Base-by-base conservation (phyloP, 2,113 vertebrate species). In the Sinocyclocheilus grahami region DNA sequence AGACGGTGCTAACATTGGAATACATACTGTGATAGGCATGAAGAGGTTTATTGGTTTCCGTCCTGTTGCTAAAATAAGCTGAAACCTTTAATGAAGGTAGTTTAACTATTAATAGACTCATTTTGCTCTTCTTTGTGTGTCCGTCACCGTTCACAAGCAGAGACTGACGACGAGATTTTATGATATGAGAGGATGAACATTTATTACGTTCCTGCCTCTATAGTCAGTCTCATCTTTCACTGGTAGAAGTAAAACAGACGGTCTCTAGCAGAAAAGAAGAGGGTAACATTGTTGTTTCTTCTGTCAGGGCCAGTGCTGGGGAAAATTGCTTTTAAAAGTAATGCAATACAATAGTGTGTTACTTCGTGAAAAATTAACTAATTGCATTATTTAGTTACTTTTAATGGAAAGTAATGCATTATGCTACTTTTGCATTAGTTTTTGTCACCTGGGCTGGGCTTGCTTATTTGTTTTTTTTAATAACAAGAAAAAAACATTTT, bases 191-290 rank as follows among this genome's bases (percentile, higher is more conserved):
- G 79, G 58, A 62, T 78, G 48, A 84, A 85, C 24, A 77, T 82
- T 78, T 85, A 69, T 85, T 88, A 85, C 67, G 33, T 30, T 78
- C 78, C 82, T 69, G 62, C 71, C 18, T 83, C 62, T 62, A 84
- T 78, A 71, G 69, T 78, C 53, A 51, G 46, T 76, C 60, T 46
- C 46, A 37, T 55, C 22, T 46, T 46, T 62, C 16, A 33, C 80
- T 51, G n/a, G 24, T 60, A 10, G 65, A 87, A 48, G 24, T 24
- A 60, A 63, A 60, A 51, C 18, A 55, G 62, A 62, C 13, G 13
- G 12, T 74, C 39, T 42, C 39, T 3, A n/a, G 8, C 18, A 74
- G 37, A 30, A 30, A 65, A 13, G 24, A 27, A 27, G 27, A 67
- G 12, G 42, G 7, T 8, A 42, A 9, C 4, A 9, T 42, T 12